Evolutionary conservation across 2,888 invertebrate genomes (phyloP).

Genomic region (Empis livida): DNA sequence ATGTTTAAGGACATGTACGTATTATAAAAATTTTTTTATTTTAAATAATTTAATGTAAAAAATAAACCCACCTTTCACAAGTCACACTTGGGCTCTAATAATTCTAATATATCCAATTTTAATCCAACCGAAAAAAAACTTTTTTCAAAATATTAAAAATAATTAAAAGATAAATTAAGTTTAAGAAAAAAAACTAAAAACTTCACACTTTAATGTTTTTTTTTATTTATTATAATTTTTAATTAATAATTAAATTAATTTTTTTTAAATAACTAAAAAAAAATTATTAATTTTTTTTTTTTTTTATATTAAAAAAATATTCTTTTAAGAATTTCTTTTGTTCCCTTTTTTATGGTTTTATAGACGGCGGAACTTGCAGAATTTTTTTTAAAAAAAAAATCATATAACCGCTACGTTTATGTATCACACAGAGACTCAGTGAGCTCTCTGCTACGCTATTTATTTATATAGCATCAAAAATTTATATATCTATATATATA

Average conservation of each 20-base stretch:
- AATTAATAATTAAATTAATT: neutral
- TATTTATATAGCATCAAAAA: slow-evolving; percentile 1
- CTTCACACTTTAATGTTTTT: neutral
- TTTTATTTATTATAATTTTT: neutral
- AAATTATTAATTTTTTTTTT: neutral
- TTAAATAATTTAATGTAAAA: neutral
- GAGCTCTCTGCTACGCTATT: neutral
- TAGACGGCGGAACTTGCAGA: neutral
- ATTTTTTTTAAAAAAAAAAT: neutral
- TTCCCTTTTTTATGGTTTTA: no score
- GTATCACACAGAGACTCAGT: neutral
- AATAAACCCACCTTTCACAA: neutral
- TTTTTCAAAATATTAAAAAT: no score
- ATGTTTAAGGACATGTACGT: no score
- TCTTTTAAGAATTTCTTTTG: neutral
- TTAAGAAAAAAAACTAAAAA: neutral
- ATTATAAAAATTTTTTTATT: no score
- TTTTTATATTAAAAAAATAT: neutral
- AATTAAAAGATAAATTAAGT: no score
- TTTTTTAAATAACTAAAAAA: neutral
- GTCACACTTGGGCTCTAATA: no score
- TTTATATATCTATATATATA: no score
- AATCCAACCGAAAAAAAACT: no score
- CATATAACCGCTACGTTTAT: slow-evolving; percentile 1
- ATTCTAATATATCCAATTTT: no score